A percentile compares a stretch with the other conserved stretches of the same genome.
These are phyloP conservation scores for Drosophila nigritarsus DNA, from an alignment of 2,888 invertebrate species.

Conservation along the genomic window DNA sequence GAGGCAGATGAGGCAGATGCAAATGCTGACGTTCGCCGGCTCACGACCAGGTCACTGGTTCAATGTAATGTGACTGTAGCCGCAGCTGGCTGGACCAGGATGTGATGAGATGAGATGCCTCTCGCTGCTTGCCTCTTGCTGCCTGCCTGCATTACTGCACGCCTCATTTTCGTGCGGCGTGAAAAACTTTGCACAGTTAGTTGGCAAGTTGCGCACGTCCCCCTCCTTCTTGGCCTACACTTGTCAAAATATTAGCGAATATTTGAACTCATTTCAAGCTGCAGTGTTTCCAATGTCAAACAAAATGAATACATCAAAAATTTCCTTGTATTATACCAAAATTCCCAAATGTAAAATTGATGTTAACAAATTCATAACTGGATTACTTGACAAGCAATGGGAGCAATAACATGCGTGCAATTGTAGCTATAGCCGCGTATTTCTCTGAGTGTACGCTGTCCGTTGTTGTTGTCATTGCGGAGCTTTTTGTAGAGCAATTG, in stretches of 20 bases:
- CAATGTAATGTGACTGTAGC: slow-evolving; percentile 68
- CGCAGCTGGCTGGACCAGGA: slow-evolving; percentile 56
- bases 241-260: not conserved
- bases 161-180: slow-evolving; percentile 76
- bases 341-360: not conserved
- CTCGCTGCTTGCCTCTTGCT: slow-evolving; percentile 9
- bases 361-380: not conserved
- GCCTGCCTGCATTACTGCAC: slow-evolving; percentile 51
- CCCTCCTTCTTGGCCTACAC: not conserved
- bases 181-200: slow-evolving; percentile 69
- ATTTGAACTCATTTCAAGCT: not conserved
- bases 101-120: slow-evolving; percentile 26
- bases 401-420: not conserved
- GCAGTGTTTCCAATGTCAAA: not conserved
- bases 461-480: slow-evolving; percentile 63
- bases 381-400: not conserved
- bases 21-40: slow-evolving; percentile 47
- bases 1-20: slow-evolving; percentile 58
- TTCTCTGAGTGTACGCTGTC: slow-evolving; percentile 3
- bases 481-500: slow-evolving; percentile 75
- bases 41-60: slow-evolving; percentile 84
- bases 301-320: not conserved
- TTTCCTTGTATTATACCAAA: not conserved
- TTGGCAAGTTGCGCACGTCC: slow-evolving; percentile 20
- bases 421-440: not conserved